A percentile compares a stretch with the other conserved stretches of the same genome.
Evolutionary conservation across 2,888 invertebrate genomes (phyloP).

Genomic region (Osedax fenrisi): DNA sequence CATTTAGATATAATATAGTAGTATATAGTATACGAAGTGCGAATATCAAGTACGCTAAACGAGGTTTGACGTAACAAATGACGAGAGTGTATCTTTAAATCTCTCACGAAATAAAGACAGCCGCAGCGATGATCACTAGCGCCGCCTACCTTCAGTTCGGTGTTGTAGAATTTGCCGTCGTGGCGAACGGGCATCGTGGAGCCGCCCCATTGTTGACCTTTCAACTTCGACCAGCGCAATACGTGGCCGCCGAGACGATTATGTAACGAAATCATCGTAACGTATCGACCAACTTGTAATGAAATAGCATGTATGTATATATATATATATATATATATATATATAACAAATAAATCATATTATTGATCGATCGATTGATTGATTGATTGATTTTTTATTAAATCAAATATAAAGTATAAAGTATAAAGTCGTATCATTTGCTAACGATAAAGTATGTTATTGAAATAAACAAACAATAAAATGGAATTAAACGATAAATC

Average conservation of each 20-base stretch:
- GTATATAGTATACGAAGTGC: too few species aligned
- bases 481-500: too few species aligned
- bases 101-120: neutral
- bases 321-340: too few species aligned
- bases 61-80: neutral
- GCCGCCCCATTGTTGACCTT: conserved; percentile 47
- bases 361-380: neutral
- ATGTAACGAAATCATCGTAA: conserved; percentile 46
- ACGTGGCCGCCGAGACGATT: conserved; percentile 47
- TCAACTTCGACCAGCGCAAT: conserved; percentile 48
- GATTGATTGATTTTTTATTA: too few species aligned
- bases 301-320: too few species aligned
- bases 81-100: neutral
- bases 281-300: conserved; percentile 44
- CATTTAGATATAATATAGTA: too few species aligned
- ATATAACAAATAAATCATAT: too few species aligned
- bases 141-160: conserved; percentile 44
- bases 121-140: neutral
- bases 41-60: neutral
- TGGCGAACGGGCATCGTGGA: conserved; percentile 45
- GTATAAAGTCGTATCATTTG: too few species aligned
- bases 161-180: conserved; percentile 46
- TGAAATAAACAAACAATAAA: too few species aligned
- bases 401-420: too few species aligned
- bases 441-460: too few species aligned